Base-by-base conservation (phyloP, 1,140 invertebrate genomes). In the Neodiprion fabricii region DNA sequence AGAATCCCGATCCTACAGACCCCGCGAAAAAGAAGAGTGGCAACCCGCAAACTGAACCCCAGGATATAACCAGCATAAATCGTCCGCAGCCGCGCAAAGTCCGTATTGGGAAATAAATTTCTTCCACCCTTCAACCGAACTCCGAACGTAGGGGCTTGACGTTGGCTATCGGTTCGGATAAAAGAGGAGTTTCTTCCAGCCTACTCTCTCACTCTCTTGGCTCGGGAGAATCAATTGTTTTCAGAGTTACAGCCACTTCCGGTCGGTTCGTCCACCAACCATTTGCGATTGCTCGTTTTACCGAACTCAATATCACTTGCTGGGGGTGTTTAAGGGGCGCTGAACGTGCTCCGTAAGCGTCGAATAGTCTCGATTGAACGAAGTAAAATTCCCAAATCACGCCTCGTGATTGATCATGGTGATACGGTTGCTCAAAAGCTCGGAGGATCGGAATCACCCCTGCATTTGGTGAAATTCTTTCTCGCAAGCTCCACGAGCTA, bases 81-180 rank as follows among this genome's bases (percentile, higher is more conserved):
- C 53, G 53, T 61, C n/a, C 53, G 11, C 53, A 7, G 53, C 28
- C 28, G 53, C 4, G 11, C 53, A 61, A 61, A 61, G 53, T 17
- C 53, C 53, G 53, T 61, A 61, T 61, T 61, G 53, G 53, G 53
- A 61, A 61, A 61, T 61, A 61, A 61, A 61, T 61, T 61, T 61
- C 28, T 40, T 40, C 5, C 9, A 61, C 53, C 53, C 53, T 17
- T 17, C 53, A 12, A 17, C 53, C 11, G 28, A 61, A 4, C 53
- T 17, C 53, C 9, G 53, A 40, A 40, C 28, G 28, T 40, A 40
- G 28, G 28, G 28, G 28, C 28, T 21, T 21, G 17, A 21, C 17
- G 17, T 21, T 21, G 53, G 53, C 53, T 61, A 61, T 61, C n/a
- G 53, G 53, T 14, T 61, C 11, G 53, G 53, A 61, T 61, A 61